Base-by-base conservation (phyloP, 2,113 vertebrate genomes). In the Sorex araneus region DNA sequence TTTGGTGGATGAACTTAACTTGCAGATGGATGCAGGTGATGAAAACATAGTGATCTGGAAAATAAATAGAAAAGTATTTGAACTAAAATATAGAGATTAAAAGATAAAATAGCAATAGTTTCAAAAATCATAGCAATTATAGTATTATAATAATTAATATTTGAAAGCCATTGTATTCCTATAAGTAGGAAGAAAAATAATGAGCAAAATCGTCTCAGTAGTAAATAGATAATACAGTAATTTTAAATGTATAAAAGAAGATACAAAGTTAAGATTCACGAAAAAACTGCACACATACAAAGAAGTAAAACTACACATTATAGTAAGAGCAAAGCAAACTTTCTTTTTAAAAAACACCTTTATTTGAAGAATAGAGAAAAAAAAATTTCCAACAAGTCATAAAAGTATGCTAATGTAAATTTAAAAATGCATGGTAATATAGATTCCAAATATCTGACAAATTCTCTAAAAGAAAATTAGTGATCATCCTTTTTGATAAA, bases 61-160 rank as follows among this genome's bases (percentile, higher is more conserved):
- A 63, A n/a, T 50, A 76, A 70, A 30, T 32, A 84, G 63, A 67
- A 89, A 34, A 82, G 86, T 36, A 76, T n/a, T 64, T 47, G 71
- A 89, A 73, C 30, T 92, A 73, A 83, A 82, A 73, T 71, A 79
- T 12, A 81, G 70, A 91, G 16, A 12, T 28, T 70, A 88, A 87
- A 54, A 67, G 6, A 23, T 23, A 11, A 25, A 84, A 18, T 82
- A 75, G 15, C 0, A 25, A 3, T 34, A 19, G 19, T 69, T 69
- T 86, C 27, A 75, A 81, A 79, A 74, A 77, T 54, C 6, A 13
- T 19, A 4, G 28, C 87, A 11, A 67, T 50, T 82, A 40, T 63
- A 67, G 71, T 57, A 75, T 47, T 34, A 1, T 34, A 5, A 0
- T n/a, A 70, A 82, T 27, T 57, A 3, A 34, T 36, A n/a, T n/a